phyloP scores from a whole-genome alignment of 2,797 vertebrate species.

The Gymnodraco acuticeps region DNA sequence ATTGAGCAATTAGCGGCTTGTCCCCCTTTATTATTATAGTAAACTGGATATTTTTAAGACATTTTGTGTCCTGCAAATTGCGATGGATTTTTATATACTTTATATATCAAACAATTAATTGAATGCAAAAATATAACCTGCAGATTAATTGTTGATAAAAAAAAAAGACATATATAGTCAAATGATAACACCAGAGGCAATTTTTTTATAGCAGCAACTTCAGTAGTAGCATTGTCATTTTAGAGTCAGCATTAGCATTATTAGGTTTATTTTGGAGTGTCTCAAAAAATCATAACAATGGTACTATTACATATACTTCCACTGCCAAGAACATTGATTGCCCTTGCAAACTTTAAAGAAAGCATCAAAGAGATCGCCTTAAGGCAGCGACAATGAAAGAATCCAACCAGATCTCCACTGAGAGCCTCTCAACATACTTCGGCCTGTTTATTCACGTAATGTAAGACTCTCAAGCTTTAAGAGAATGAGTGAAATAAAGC shows the following conservation, averaged over 20 bases:
- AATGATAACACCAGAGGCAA: conserved; percentile 26
- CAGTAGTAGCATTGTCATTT: conserved; percentile 42
- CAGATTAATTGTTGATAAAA: too few relatives aligned
- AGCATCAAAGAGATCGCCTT: conserved; percentile 78
- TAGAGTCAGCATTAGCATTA: conserved; percentile 41
- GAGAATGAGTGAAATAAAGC: conserved; percentile 63
- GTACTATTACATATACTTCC: conserved; percentile 69
- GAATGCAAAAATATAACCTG: too few relatives aligned
- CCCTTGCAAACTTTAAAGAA: conserved; percentile 75
- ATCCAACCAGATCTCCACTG: conserved; percentile 57
- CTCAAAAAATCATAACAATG: conserved; percentile 73
- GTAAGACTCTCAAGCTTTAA: conserved; percentile 59
- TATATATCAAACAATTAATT: not conserved
- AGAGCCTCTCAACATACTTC: conserved; percentile 77
- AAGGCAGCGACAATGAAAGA: conserved; percentile 60
- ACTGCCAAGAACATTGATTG: conserved; percentile 69
- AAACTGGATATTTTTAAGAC: not conserved
- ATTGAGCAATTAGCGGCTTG: not conserved
- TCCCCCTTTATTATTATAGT: not conserved
- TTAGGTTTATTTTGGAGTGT: conserved; percentile 64
- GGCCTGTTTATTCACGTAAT: conserved; percentile 64
- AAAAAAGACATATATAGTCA: not conserved
- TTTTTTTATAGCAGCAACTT: conserved; percentile 34
- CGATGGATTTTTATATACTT: not conserved
- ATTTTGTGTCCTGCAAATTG: not conserved